phyloP scores from a whole-genome alignment of 2,888 invertebrate species.

The Cataglyphis livida region DNA sequence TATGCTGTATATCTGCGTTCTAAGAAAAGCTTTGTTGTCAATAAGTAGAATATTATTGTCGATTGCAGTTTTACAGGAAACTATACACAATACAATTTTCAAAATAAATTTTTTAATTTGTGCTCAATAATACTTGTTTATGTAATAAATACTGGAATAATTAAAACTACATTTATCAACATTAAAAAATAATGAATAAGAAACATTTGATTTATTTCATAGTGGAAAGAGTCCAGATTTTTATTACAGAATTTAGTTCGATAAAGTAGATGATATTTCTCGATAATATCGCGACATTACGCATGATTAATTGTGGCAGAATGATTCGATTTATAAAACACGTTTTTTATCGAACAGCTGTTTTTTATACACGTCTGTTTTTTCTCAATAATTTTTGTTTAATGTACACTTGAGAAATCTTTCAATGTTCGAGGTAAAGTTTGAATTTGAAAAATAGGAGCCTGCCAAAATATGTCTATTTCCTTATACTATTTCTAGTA shows the following conservation, averaged over 20 bases:
- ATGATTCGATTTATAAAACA: background rate
- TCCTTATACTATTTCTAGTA: background rate
- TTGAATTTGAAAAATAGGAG: background rate
- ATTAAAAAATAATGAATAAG: background rate
- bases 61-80: background rate
- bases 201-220: background rate
- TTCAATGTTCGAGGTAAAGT: background rate
- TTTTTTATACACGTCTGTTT: background rate
- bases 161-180: background rate
- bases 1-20: background rate
- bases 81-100: background rate
- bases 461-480: background rate
- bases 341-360: background rate
- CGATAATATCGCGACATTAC: background rate
- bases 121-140: background rate
- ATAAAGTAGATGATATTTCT: slow-evolving; percentile 5
- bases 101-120: background rate
- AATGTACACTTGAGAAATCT: background rate
- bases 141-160: background rate
- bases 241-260: background rate
- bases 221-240: background rate
- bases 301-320: background rate
- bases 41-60: slow-evolving; percentile 1
- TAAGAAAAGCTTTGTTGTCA: background rate
- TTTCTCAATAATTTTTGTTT: background rate